Evolutionary conservation across 1,140 invertebrate genomes (phyloP), one percentile per base, ranked within the genome.

Genomic region (Nymphalis io): DNA sequence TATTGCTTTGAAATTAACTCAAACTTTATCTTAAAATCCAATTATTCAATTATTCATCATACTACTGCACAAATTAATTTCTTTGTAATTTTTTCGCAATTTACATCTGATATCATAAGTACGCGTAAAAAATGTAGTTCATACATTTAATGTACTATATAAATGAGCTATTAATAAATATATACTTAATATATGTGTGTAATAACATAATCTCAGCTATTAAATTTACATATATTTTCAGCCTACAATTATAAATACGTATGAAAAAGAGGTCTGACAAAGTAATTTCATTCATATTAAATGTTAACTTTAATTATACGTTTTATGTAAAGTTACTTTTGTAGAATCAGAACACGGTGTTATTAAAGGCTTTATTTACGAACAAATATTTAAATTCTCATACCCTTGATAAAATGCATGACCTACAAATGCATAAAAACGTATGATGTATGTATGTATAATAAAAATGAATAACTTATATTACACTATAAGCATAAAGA

Each of bases 261-360:
- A 46, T 46, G 15, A 46, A 46, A 46, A 46, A 46, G 44, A 46
- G 44, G 44, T 46, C n/a, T 46, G 44, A 46, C n/a, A 12, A 64
- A 55, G 18, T 55, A 23, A 57, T 39, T 21, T 27, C 39, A 21
- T 53, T 21, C 48, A 20, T 53, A 53, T 53, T 13, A 53, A 53
- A 46, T 46, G 44, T 46, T 46, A 53, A 53, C 48, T 21, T 53
- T 53, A 53, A 53, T 53, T 53, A 53, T 53, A 53, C 10, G 48
- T 8, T 21, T 20, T 21, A 21, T 21, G 18, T 23, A 53, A 20
- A 12, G 40, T 44, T 44, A 15, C 20, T 21, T 12, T 53, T 21
- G 20, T 21, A 53, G 48, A 21, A 53, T 8, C 20, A 53, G 20
- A 20, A 53, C 18, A 53, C 48, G 48, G 48, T 53, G 13, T 53